Percentiles rank a stretch among this genome's conserved stretches.
Conservation (phyloP, 2,113 vertebrate species). For the Merops nubicus region DNA sequence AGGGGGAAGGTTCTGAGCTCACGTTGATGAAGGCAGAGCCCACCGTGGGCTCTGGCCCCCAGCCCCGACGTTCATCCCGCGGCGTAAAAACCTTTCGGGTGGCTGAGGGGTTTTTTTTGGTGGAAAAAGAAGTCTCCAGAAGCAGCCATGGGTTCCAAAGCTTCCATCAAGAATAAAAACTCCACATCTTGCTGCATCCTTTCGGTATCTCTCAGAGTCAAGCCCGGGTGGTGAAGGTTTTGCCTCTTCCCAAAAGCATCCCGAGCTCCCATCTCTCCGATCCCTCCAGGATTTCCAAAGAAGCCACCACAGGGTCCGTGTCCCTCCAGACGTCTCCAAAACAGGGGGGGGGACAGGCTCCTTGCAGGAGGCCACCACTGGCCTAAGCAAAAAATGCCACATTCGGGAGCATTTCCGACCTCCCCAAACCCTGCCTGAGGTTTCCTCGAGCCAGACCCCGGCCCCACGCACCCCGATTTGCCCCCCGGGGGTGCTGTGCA, state of each 20-base stretch:
- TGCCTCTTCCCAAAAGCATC: too few species aligned
- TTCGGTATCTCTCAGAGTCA: neutral
- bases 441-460: rapidly evolving
- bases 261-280: too few species aligned
- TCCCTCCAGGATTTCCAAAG: rapidly evolving
- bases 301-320: rapidly evolving
- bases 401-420: rapidly evolving
- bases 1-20: too few species aligned
- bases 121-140: rapidly evolving
- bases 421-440: rapidly evolving
- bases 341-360: rapidly evolving
- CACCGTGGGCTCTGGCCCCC: rapidly evolving
- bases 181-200: rapidly evolving
- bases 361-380: neutral
- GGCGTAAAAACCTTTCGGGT: rapidly evolving
- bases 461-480: rapidly evolving
- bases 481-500: rapidly evolving
- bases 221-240: rapidly evolving
- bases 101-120: too few species aligned
- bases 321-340: rapidly evolving
- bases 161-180: rapidly evolving
- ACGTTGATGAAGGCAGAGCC: neutral
- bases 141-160: rapidly evolving
- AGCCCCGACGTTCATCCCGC: neutral
- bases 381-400: rapidly evolving